Evolutionary conservation across 2,113 vertebrate species (phyloP).

Genomic region (Chlamydotis undulata): DNA sequence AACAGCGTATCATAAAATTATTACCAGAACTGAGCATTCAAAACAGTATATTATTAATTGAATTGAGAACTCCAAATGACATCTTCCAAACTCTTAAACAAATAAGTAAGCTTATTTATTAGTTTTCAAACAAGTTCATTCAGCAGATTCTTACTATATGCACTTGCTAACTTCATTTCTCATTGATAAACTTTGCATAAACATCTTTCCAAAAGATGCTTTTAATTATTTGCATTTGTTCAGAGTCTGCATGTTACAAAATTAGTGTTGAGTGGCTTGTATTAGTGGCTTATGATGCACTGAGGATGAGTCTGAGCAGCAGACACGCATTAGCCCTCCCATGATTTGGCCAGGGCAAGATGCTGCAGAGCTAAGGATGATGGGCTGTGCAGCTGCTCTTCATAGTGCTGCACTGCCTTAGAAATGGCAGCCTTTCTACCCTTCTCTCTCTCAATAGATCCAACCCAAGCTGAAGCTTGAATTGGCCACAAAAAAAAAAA

Average conservation of each 20-base stretch:
- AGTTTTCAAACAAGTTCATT: not conserved
- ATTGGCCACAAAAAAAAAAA: not conserved
- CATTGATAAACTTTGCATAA: conserved; percentile 29
- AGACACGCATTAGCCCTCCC: not conserved
- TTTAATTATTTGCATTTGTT: conserved; percentile 42
- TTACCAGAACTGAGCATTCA: not conserved
- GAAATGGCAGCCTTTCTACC: not conserved
- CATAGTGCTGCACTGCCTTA: fast-evolving
- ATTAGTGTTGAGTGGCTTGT: not conserved
- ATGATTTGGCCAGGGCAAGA: not conserved
- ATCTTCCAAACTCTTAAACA: not conserved
- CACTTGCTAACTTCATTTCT: conserved; percentile 24
- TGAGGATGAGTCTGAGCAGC: not conserved
- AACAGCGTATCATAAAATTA: not conserved
- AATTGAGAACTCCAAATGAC: not conserved
- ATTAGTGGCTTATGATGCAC: not conserved
- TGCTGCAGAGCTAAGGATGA: not conserved
- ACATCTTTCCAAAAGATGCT: not conserved
- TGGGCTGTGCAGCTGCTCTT: not conserved
- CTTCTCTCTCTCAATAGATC: not conserved
- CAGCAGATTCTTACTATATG: conserved; percentile 16
- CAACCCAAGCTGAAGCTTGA: not conserved
- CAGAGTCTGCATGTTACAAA: not conserved
- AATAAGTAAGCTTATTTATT: not conserved
- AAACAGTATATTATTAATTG: conserved; percentile 12